phyloP scores from a whole-genome alignment of 2,888 invertebrate species.

The Lissonota sp. region DNA sequence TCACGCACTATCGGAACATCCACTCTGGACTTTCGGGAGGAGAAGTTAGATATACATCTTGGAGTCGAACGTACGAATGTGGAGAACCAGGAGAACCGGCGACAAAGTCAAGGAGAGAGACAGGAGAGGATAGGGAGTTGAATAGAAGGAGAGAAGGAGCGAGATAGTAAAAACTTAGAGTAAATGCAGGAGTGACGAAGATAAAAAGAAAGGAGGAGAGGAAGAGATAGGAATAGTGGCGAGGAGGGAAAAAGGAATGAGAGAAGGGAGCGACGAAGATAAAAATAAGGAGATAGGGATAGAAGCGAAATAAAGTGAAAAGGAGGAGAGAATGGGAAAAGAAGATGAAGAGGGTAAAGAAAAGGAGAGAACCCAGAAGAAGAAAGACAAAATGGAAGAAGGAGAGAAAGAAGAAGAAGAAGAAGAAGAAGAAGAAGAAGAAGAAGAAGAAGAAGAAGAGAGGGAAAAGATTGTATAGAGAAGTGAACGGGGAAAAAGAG shows the following conservation, averaged over 20 bases:
- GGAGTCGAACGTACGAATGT: too few relatives aligned
- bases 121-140: slow-evolving; percentile 21
- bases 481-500: slow-evolving; percentile 19
- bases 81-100: too few relatives aligned
- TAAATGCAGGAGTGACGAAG: neutral
- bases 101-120: too few relatives aligned
- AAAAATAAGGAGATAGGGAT: slow-evolving; percentile 2
- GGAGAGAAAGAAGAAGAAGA: slow-evolving; percentile 22
- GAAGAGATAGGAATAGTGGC: neutral
- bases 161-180: slow-evolving; percentile 13
- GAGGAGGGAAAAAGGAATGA: slow-evolving; percentile 30
- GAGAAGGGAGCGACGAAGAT: slow-evolving; percentile 18
- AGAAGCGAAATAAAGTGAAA: neutral
- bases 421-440: neutral
- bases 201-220: slow-evolving; percentile 1
- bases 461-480: slow-evolving; percentile 28
- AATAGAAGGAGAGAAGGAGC: slow-evolving; percentile 24
- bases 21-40: too few relatives aligned
- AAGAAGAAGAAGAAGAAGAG: neutral
- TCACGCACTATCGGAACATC: too few relatives aligned
- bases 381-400: slow-evolving; percentile 40
- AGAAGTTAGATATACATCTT: too few relatives aligned
- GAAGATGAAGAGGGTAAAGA: slow-evolving; percentile 38
- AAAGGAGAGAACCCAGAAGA: slow-evolving; percentile 29
- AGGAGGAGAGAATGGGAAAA: neutral